Evolutionary conservation across 2,888 invertebrate species (phyloP), one percentile per base, ranked within the genome.

Genomic region (Capitulum mitella): DNA sequence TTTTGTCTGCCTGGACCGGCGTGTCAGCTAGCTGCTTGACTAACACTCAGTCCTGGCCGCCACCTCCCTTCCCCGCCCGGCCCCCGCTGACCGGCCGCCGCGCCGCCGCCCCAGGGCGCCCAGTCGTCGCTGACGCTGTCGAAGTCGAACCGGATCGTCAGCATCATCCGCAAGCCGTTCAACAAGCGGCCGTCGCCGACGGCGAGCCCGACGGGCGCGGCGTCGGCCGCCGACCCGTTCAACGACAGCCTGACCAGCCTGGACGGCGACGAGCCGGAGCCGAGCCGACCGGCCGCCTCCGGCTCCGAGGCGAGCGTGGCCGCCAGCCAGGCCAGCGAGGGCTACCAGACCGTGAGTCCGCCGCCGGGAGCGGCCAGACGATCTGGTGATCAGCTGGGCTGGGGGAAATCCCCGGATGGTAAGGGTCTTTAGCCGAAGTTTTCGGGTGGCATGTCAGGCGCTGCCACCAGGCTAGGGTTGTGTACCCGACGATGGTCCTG

Each of bases 111-210:
- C 26, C 40, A 37, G 70, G 10, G 10, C 22, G 70, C 70, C 70
- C 26, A 26, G 40, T 70, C 37, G 5, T 26, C 70, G 37, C 80
- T 81, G 43, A 81, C 83, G 43, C 78, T 84, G 64, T 80, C 83
- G 32, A 81, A 81, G 64, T 81, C 84, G 0, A 86, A 87, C 85
- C 88, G 89, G 83, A 88, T 91, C 86, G 90, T 90, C 85, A 89
- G 89, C 85, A 87, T 91, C 84, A 88, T 91, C 83, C 88, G 89
- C 82, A 88, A 90, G 83, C 91, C 91, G 64, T 91, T 91, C 85
- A 87, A 90, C 82, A 89, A 91, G 29, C 70, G 80, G 32, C 6
- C 26, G 37, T 70, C 70, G 37, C 70, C 70, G 26, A 37, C 70
- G 26, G 3, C 70, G 37, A 32, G 79, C 54, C 43, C 32, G 64